These are phyloP conservation scores for Acheta domesticus DNA, from an alignment of 2,888 invertebrate species.

Conservation along the genomic window DNA sequence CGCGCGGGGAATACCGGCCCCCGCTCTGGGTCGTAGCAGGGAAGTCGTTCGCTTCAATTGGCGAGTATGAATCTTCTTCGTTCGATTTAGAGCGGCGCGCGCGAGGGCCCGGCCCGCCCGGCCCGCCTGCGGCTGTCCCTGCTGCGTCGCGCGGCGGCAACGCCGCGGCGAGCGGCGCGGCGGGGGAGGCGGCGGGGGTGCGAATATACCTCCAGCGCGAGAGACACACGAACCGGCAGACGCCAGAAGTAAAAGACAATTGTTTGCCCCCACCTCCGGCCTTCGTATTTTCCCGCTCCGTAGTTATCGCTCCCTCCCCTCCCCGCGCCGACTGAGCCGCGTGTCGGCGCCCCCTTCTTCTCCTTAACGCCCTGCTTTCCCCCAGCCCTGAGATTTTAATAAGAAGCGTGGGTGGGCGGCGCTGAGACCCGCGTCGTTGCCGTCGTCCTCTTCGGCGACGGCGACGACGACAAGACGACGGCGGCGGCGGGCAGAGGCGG, in stretches of 20 bases:
- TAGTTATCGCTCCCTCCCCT: slow-evolving; percentile 18
- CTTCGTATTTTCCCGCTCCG: slow-evolving; percentile 18
- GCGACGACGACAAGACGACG: too few relatives aligned
- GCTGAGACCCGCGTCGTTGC: neutral
- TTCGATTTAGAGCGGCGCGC: slow-evolving; percentile 18
- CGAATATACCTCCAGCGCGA: neutral
- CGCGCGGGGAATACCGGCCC: neutral
- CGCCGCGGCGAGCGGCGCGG: neutral
- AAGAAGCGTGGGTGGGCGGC: neutral
- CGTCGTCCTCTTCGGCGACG: too few relatives aligned
- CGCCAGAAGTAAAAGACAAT: slow-evolving; percentile 18
- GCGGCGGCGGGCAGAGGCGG: neutral
- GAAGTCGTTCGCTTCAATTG: slow-evolving; percentile 11
- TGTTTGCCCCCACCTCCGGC: neutral
- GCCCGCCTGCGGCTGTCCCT: too few relatives aligned
- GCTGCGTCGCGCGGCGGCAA: too few relatives aligned
- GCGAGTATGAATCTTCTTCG: neutral
- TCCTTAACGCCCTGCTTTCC: neutral
- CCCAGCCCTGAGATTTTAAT: neutral
- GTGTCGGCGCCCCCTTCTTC: neutral
- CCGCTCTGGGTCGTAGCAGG: neutral
- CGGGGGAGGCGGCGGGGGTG: neutral
- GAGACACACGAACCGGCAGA: slow-evolving; percentile 4
- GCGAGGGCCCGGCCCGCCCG: neutral
- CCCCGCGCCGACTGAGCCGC: neutral